Evolutionary conservation across 2,797 vertebrate species (phyloP).

Genomic region (Florisuga fusca): DNA sequence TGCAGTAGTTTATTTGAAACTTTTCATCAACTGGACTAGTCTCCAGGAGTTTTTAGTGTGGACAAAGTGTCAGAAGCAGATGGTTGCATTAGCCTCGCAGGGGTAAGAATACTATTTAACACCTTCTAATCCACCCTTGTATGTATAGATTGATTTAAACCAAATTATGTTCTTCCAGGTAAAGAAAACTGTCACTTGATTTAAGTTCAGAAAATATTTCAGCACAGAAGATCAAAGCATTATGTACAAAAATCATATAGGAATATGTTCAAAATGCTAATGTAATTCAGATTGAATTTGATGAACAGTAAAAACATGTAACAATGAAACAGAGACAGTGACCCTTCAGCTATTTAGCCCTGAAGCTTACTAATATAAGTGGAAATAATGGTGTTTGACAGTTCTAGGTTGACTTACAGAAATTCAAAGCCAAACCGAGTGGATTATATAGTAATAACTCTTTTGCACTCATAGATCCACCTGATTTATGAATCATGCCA

Average conservation of each 20-base stretch:
- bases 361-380: conserved; percentile 9
- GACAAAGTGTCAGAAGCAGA: neutral
- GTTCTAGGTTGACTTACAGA: conserved; percentile 49
- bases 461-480: neutral
- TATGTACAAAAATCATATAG: neutral
- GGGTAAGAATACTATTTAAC: neutral
- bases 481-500: neutral
- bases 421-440: conserved; percentile 29
- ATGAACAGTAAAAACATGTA: neutral
- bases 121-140: neutral
- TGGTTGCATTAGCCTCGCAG: neutral
- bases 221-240: neutral
- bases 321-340: neutral
- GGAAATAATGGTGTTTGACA: conserved; percentile 50
- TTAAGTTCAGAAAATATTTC: neutral
- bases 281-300: neutral
- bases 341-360: conserved; percentile 31
- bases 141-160: neutral
- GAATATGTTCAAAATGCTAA: neutral
- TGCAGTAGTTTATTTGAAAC: neutral
- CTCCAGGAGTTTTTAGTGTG: neutral
- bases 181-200: neutral
- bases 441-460: neutral
- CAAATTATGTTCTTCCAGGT: neutral
- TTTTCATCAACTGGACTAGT: neutral